Evolutionary conservation across 2,113 vertebrate species (phyloP).

Genomic region (Sprattus sprattus): DNA sequence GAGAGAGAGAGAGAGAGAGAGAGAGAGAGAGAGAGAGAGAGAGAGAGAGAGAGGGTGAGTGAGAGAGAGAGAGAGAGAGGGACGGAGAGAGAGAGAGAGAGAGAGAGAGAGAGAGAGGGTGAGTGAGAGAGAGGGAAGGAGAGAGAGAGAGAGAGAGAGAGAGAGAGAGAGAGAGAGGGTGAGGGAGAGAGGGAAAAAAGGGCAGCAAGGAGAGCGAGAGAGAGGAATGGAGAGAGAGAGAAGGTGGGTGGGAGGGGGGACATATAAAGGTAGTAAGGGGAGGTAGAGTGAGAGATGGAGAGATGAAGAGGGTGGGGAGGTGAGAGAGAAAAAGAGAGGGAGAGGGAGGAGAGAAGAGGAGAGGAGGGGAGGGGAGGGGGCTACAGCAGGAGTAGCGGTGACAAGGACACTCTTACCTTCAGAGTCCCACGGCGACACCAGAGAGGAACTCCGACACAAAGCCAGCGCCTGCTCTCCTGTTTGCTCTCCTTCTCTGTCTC

Average conservation of each 20-base stretch:
- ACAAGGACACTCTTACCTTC: conserved; percentile 74
- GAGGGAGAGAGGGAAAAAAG: background rate
- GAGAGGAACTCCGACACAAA: conserved; percentile 36
- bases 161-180: background rate
- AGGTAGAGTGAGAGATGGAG: background rate
- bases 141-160: background rate
- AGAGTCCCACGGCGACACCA: conserved; percentile 63
- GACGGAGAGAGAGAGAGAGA: too few species aligned
- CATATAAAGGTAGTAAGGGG: too few species aligned
- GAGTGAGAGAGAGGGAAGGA: background rate
- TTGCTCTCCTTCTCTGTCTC: background rate
- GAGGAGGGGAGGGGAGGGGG: too few species aligned
- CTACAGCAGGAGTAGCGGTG: conserved; percentile 36
- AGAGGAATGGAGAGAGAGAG: too few species aligned
- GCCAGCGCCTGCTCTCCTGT: background rate
- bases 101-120: background rate
- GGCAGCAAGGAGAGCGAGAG: too few species aligned
- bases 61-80: conserved; percentile 2
- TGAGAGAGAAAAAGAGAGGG: background rate
- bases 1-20: background rate
- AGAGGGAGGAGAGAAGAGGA: too few species aligned
- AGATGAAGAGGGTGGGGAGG: background rate
- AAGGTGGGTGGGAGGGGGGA: too few species aligned
- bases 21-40: background rate
- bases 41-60: background rate